Percentiles rank a stretch among this genome's conserved stretches.
Evolutionary conservation across 2,888 invertebrate genomes (phyloP).

Genomic region (Andrena fulva): DNA sequence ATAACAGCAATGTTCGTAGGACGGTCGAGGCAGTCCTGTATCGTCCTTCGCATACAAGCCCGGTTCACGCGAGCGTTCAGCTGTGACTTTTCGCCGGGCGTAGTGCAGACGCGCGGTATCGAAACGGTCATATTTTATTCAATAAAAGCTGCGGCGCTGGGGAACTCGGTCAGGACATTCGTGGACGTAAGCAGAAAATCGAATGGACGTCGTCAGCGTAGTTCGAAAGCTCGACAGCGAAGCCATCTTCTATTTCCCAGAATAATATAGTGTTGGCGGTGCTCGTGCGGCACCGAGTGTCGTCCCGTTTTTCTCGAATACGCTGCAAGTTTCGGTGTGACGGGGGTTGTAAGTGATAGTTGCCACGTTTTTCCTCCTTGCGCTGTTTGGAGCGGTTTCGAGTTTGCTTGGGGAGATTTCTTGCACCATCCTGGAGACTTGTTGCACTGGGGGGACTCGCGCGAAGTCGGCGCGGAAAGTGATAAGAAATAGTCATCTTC

Average conservation of each 20-base stretch:
- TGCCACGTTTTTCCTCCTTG: neutral
- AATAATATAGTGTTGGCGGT: neutral
- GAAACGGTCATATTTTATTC: constrained; percentile 25
- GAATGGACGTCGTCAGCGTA: neutral
- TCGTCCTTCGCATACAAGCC: neutral
- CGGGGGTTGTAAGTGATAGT: neutral
- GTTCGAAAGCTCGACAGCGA: neutral
- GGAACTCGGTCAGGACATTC: neutral
- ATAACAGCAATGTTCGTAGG: neutral
- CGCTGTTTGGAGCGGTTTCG: constrained; percentile 2
- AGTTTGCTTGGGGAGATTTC: neutral
- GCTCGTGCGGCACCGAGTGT: neutral
- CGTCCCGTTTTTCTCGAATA: neutral
- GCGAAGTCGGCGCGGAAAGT: neutral
- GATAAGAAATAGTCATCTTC: neutral
- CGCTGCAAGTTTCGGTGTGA: constrained; percentile 5
- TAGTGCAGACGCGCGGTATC: neutral
- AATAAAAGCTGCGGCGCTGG: neutral
- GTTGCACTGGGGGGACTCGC: constrained; percentile 2
- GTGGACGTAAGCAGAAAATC: neutral
- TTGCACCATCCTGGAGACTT: constrained; percentile 15
- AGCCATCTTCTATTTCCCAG: neutral
- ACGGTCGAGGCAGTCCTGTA: neutral
- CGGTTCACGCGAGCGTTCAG: neutral
- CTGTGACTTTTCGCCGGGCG: constrained; percentile 11